These are phyloP conservation scores for Hystrix cristata DNA, from an alignment of 2,113 vertebrate species.

Conservation along the genomic window DNA sequence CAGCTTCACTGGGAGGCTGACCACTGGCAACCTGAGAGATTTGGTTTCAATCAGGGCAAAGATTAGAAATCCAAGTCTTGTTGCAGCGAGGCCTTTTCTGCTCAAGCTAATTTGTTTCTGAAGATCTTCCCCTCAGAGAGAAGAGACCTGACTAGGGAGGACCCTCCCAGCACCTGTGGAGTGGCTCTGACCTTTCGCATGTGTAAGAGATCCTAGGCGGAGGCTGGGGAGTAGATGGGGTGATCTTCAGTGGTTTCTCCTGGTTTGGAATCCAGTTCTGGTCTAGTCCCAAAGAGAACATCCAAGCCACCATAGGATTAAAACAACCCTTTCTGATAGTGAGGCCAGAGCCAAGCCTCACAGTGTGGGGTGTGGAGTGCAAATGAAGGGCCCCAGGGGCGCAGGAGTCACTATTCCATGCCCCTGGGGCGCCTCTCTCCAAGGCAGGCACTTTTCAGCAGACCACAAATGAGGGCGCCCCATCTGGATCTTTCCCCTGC, in stretches of 20 bases:
- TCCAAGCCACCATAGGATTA: neutral
- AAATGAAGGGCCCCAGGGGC: neutral
- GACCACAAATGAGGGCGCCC: neutral
- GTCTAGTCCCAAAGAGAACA: neutral
- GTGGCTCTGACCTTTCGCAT: neutral
- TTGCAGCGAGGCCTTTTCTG: neutral
- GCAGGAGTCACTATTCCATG: neutral
- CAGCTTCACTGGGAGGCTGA: neutral
- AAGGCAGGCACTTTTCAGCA: neutral
- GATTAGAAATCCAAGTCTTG: neutral
- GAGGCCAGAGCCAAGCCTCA: neutral
- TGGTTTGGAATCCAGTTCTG: neutral
- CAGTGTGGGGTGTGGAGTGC: neutral
- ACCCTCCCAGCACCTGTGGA: neutral
- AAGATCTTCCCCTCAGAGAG: neutral
- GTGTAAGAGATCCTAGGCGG: neutral
- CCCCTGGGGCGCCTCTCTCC: neutral
- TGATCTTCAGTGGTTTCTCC: neutral
- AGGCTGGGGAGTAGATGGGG: neutral
- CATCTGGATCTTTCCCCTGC: neutral
- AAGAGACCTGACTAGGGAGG: neutral
- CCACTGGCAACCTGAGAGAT: neutral
- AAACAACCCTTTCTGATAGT: neutral
- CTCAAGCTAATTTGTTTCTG: neutral
- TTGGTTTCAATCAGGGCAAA: neutral